These are phyloP conservation scores for Sebastolobus alascanus DNA, from an alignment of 2,797 vertebrate genomes.

Conservation along the genomic window DNA sequence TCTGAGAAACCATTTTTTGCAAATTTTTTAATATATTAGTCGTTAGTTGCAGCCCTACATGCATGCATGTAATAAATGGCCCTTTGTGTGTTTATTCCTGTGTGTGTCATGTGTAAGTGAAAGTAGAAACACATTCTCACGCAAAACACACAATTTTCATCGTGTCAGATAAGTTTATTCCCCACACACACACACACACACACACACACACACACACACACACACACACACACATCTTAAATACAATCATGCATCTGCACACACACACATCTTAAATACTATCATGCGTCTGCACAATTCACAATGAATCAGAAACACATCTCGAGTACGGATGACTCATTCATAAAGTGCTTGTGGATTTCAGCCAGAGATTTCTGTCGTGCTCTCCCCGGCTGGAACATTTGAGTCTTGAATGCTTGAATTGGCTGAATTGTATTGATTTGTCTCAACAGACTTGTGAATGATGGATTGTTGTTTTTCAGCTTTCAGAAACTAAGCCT, in stretches of 20 bases:
- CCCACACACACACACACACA: constrained; percentile 4
- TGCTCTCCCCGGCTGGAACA: constrained; percentile 40
- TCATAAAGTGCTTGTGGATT: constrained; percentile 62
- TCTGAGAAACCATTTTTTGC: not conserved
- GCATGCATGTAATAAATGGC: not conserved
- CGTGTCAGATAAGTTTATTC: constrained; percentile 18
- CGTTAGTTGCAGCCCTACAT: no score
- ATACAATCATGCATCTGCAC: not conserved
- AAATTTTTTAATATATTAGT: no score
- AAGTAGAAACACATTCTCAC: constrained; percentile 54
- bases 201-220: not conserved
- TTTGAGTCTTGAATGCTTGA: constrained; percentile 52
- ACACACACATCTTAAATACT: constrained; percentile 45
- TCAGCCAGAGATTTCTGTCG: constrained; percentile 50
- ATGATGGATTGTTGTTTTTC: constrained; percentile 65
- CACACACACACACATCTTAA: not conserved
- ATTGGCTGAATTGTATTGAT: constrained; percentile 60
- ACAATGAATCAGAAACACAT: constrained; percentile 61
- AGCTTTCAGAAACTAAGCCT: constrained; percentile 42
- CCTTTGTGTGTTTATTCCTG: constrained; percentile 7
- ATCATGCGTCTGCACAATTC: constrained; percentile 36
- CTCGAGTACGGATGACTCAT: constrained; percentile 70
- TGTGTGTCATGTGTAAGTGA: constrained; percentile 47
- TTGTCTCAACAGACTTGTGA: constrained; percentile 58
- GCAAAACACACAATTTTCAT: constrained; percentile 28